A percentile compares a stretch with the other conserved stretches of the same genome.
phyloP scores from a whole-genome alignment of 2,797 vertebrate species.

The Eulemur albifrons region DNA sequence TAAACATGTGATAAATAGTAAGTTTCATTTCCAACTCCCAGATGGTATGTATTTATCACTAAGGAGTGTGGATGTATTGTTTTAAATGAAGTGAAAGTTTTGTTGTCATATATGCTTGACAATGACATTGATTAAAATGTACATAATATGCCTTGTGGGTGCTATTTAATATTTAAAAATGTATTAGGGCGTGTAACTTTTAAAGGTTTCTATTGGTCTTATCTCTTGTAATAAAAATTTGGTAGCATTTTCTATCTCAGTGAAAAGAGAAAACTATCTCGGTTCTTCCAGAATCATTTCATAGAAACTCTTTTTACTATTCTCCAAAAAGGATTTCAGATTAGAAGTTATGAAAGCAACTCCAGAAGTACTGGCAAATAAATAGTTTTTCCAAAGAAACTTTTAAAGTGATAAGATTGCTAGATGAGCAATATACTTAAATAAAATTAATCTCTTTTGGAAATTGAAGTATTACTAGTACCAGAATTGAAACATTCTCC shows the following conservation, averaged over 20 bases:
- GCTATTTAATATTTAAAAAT: slow-evolving; percentile 16
- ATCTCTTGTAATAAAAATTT: background rate
- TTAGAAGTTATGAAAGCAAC: slow-evolving; percentile 27
- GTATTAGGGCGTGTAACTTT: background rate
- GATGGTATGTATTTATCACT: background rate
- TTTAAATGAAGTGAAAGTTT: slow-evolving; percentile 27
- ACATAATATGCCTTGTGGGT: background rate
- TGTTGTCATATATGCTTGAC: background rate
- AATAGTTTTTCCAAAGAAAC: background rate
- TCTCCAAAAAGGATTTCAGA: background rate
- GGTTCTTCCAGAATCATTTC: slow-evolving; percentile 11
- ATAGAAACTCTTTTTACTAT: background rate
- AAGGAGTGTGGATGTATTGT: background rate
- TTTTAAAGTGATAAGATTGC: background rate
- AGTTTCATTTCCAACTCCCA: background rate
- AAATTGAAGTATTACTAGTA: slow-evolving; percentile 23
- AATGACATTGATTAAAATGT: background rate
- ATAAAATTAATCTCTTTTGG: slow-evolving; percentile 29
- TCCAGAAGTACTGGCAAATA: slow-evolving; percentile 16
- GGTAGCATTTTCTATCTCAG: slow-evolving; percentile 5
- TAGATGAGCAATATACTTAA: slow-evolving; percentile 5
- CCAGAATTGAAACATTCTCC: background rate
- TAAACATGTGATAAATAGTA: background rate
- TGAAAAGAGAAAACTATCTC: background rate
- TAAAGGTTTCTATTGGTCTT: background rate